phyloP scores from a whole-genome alignment of 2,888 invertebrate genomes.

The Didymodactylos carnosus region DNA sequence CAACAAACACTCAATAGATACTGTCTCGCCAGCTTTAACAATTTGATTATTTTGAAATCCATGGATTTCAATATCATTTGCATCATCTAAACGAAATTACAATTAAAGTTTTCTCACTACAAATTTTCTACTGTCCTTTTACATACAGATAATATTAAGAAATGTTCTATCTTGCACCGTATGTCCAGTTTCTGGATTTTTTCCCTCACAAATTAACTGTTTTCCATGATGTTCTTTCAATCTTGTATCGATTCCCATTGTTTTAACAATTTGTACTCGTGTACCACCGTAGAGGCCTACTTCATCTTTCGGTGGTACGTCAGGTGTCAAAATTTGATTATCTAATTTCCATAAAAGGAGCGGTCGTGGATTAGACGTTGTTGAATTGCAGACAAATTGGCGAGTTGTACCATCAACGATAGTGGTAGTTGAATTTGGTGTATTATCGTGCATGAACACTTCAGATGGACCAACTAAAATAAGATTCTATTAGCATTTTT shows the following conservation, averaged over 20 bases:
- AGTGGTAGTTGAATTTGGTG: background rate
- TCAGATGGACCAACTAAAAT: background rate
- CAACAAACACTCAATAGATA: constrained; percentile 73
- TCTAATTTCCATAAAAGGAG: background rate
- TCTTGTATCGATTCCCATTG: background rate
- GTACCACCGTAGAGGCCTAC: background rate
- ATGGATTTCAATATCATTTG: background rate
- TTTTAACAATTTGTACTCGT: background rate
- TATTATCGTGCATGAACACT: background rate
- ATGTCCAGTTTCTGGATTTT: background rate
- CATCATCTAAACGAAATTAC: background rate
- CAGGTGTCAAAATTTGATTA: background rate
- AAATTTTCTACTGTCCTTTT: too few species aligned
- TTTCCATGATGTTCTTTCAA: background rate
- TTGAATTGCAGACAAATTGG: background rate
- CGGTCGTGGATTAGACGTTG: background rate
- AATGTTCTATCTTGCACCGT: background rate
- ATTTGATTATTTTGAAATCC: constrained; percentile 50
- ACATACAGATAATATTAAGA: background rate
- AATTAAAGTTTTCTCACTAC: too few species aligned
- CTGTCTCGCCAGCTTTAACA: constrained; percentile 61
- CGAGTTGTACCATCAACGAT: background rate
- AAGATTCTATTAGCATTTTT: too few species aligned
- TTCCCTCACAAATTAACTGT: background rate
- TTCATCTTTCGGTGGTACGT: background rate